Percentiles rank a stretch among this genome's conserved stretches.
Conservation (phyloP, 1,140 invertebrate genomes). For the Drosophila lowei region DNA sequence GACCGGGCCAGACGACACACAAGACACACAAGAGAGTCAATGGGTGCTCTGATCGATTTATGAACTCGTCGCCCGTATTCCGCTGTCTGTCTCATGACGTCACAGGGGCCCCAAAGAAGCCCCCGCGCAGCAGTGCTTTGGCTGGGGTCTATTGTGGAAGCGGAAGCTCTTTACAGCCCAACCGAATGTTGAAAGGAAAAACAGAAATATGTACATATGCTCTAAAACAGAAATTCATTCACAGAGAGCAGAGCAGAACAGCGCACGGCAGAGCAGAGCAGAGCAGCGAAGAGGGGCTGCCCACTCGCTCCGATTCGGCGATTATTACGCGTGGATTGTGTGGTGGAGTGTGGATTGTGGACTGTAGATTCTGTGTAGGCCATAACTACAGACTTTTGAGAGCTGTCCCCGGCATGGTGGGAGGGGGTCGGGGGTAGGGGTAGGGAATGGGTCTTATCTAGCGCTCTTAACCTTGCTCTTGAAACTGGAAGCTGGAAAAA, state of each 20-base stretch:
- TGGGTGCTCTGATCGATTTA: constrained; percentile 76
- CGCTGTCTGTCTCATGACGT: constrained; percentile 55
- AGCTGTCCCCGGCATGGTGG: background rate
- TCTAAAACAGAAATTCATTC: constrained; percentile 59
- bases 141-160: constrained; percentile 44
- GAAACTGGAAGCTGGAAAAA: constrained; percentile 48
- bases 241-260: constrained; percentile 13
- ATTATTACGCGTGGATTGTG: constrained; percentile 10
- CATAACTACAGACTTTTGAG: constrained; percentile 21
- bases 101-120: constrained; percentile 47
- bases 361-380: constrained; percentile 27
- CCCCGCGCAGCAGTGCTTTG: constrained; percentile 48
- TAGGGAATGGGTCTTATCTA: constrained; percentile 18
- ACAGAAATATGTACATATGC: constrained; percentile 6
- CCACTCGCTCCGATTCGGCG: constrained; percentile 42
- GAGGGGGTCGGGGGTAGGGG: too few species aligned
- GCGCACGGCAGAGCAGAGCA: background rate
- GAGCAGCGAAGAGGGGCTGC: constrained; percentile 13
- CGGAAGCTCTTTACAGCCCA: constrained; percentile 68
- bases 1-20: too few species aligned
- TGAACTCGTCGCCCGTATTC: constrained; percentile 60
- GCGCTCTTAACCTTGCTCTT: constrained; percentile 76
- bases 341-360: too few species aligned
- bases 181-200: constrained; percentile 36
- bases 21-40: constrained; percentile 6